phyloP scores from a whole-genome alignment of 2,113 vertebrate genomes.

The Colistium nudipinnis region DNA sequence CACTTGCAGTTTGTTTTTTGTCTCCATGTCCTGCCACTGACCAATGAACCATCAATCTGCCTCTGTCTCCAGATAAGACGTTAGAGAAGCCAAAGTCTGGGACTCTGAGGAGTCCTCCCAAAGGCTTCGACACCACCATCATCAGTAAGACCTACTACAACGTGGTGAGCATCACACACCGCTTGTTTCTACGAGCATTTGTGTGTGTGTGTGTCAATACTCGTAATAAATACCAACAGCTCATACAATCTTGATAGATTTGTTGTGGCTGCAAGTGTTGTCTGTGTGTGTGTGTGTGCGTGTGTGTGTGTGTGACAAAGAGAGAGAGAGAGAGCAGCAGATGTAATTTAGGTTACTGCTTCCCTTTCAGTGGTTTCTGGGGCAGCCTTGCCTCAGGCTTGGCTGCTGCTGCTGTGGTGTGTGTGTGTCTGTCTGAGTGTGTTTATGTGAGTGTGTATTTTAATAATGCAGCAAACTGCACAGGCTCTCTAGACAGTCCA shows the following conservation, averaged over 20 bases:
- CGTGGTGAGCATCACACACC: constrained; percentile 86
- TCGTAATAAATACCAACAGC: not conserved
- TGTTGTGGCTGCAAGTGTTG: too few relatives aligned
- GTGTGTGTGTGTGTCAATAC: not conserved
- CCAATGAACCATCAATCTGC: not conserved
- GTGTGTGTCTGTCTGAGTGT: constrained; percentile 8
- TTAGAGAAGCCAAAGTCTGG: constrained; percentile 87
- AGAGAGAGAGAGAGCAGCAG: constrained; percentile 10
- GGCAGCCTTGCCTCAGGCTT: constrained; percentile 68
- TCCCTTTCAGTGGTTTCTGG: constrained; percentile 76
- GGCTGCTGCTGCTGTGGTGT: constrained; percentile 18
- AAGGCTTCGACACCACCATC: constrained; percentile 90
- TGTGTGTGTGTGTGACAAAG: constrained; percentile 1
- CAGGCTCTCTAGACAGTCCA: constrained; percentile 21
- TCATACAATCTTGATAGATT: too few relatives aligned
- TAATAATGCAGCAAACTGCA: constrained; percentile 69
- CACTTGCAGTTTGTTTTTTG: not conserved
- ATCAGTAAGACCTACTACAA: constrained; percentile 98
- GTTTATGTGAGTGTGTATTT: constrained; percentile 31
- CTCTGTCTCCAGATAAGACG: constrained; percentile 85
- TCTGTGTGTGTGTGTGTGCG: constrained; percentile 34
- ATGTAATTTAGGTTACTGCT: constrained; percentile 80
- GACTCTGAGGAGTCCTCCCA: constrained; percentile 91
- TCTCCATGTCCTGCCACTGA: not conserved
- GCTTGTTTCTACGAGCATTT: not conserved